Evolutionary conservation across 2,797 vertebrate genomes (phyloP), one percentile per base, ranked within the genome.

Genomic region (Fratercula arctica): DNA sequence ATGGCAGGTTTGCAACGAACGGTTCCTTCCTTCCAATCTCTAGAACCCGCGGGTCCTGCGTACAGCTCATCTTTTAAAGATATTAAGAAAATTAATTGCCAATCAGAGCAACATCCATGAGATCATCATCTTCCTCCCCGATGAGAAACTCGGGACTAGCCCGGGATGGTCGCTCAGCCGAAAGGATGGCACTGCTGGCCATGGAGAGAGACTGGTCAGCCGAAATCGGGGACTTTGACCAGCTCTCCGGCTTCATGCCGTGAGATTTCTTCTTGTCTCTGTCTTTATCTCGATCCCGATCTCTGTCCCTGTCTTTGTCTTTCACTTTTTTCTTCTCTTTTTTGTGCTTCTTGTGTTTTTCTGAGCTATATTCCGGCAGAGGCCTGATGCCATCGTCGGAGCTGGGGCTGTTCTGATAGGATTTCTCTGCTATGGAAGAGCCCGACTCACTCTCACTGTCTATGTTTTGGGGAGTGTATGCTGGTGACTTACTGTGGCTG

Each of bases 301-400:
- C 99, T 6, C 98, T 97, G 48, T 99, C 99, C 69, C 98, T 64
- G 35, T 98, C 98, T 93, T 98, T 98, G 83, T 99, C 99, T 64
- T 99, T 99, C 87, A 99, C 98, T 96, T 99, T 99, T 90, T 99
- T 99, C 97, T 99, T 99, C 96, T 99, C 99, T 90, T 99, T 99
- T 98, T 99, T 99, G 98, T 99, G 99, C 93, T 99, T 99, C 97
- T 99, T 99, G 98, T 99, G 99, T 75, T 99, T 99, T 93, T 99
- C 99, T 21, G 99, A 98, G 97, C 99, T 99, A 64, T 98, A 98
- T 28, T 98, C 98, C 9, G 98, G 98, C 91, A 98, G 95, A 14
- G 99, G 98, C 45, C 99, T 98, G 79, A 99, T 97, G 95, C 99
- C 99, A 3, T 99, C 99, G 20, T 99, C 99, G 3, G 99, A 99